Evolutionary conservation across 2,797 vertebrate species (phyloP).

Genomic region (Luscinia luscinia): DNA sequence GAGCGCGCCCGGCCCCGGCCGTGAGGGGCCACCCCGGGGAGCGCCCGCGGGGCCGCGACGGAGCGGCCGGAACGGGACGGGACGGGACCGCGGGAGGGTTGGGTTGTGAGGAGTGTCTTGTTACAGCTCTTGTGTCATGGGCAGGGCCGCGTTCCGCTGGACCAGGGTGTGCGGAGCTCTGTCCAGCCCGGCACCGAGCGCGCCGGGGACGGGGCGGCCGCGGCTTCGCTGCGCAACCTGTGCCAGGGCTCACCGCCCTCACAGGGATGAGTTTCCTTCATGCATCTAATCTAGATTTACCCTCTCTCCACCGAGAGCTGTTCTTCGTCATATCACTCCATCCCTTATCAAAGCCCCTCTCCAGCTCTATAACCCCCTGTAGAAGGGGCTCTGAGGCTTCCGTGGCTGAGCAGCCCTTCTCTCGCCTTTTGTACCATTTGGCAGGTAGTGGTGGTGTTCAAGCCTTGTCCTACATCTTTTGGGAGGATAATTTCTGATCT

Average conservation of each 20-base stretch:
- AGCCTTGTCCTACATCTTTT: too few relatives aligned
- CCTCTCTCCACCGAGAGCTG: not conserved
- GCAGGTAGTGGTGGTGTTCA: fast-evolving
- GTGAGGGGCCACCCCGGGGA: not conserved
- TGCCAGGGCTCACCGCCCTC: not conserved
- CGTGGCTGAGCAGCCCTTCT: too few relatives aligned
- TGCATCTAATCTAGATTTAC: fast-evolving
- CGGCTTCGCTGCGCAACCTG: not conserved
- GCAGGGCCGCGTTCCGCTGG: not conserved
- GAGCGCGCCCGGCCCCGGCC: constrained; percentile 6
- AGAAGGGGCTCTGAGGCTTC: not conserved
- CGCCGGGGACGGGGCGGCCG: not conserved
- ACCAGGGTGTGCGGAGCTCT: not conserved
- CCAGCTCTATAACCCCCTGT: too few relatives aligned
- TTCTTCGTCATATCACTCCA: not conserved
- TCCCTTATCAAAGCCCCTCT: not conserved
- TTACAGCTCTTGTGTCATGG: not conserved
- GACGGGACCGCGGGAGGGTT: fast-evolving
- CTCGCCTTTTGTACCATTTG: not conserved
- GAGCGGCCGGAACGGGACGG: not conserved
- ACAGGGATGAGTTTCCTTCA: not conserved
- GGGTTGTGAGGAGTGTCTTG: fast-evolving
- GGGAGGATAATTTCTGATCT: fast-evolving
- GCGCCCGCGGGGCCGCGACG: not conserved
- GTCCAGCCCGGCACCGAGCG: fast-evolving